Evolutionary conservation across 2,888 invertebrate species (phyloP).

Genomic region (Gryllus longicercus): DNA sequence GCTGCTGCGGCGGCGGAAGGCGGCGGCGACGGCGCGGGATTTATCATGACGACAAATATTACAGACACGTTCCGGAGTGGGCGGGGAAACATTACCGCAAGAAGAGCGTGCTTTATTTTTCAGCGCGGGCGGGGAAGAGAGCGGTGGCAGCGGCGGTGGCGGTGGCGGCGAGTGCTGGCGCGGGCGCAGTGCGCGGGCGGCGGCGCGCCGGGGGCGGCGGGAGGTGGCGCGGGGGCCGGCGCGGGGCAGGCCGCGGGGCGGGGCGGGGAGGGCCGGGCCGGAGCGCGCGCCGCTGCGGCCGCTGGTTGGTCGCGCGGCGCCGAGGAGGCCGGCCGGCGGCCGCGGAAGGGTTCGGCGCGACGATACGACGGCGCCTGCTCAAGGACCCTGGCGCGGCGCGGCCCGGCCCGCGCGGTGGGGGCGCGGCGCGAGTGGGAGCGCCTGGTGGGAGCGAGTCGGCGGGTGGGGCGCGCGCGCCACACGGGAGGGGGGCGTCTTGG

Average conservation of each 20-base stretch:
- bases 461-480: neutral
- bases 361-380: neutral
- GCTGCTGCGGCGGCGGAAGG: neutral
- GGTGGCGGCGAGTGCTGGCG: neutral
- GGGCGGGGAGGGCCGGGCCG: neutral
- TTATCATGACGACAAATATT: conserved; percentile 22
- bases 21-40: neutral
- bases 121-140: neutral
- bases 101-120: conserved; percentile 11
- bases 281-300: neutral
- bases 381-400: neutral
- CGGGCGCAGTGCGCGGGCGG: neutral
- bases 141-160: conserved; percentile 11
- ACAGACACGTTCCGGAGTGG: conserved; percentile 24
- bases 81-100: conserved; percentile 25
- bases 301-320: conserved; percentile 2
- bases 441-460: neutral
- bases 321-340: neutral
- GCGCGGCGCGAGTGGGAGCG: neutral
- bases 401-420: neutral
- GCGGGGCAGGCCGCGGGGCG: neutral
- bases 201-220: neutral
- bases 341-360: conserved; percentile 2
- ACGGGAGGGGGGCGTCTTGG: neutral
- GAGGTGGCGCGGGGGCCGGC: conserved; percentile 18